Evolutionary conservation across 2,113 vertebrate species (phyloP).

Genomic region (Halcyon senegalensis): DNA sequence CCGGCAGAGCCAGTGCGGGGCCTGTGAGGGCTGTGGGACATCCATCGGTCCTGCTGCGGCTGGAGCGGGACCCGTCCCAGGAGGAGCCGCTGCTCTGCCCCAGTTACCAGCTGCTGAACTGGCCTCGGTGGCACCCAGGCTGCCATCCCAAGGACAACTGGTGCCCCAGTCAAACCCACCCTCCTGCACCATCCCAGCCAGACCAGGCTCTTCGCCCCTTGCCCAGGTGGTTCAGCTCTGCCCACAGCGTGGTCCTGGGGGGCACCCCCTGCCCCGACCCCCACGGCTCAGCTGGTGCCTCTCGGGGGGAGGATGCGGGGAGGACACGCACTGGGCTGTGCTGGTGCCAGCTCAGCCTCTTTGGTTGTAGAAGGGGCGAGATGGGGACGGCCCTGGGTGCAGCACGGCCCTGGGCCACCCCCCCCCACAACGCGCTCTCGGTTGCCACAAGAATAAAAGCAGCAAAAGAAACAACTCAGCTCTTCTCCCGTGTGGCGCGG

Average conservation of each 20-base stretch:
- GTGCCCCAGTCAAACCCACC: neutral
- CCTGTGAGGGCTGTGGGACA: accelerated
- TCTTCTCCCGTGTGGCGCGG: neutral
- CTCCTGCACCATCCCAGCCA: neutral
- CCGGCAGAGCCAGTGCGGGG: accelerated
- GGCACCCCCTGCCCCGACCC: neutral
- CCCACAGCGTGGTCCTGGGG: neutral
- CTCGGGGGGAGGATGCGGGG: accelerated
- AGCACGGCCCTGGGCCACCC: neutral
- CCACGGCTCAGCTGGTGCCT: neutral
- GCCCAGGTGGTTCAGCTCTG: neutral
- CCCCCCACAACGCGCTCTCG: neutral
- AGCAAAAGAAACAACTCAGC: neutral
- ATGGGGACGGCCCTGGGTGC: accelerated
- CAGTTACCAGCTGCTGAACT: neutral
- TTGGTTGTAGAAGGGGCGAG: neutral
- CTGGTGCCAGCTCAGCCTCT: constrained; percentile 1
- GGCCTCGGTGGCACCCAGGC: neutral
- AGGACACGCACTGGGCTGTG: neutral
- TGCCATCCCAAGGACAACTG: neutral
- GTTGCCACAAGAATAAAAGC: neutral
- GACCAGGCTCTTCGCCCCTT: neutral
- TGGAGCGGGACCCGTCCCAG: neutral
- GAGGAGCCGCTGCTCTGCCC: neutral
- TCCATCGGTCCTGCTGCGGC: neutral